Base-by-base conservation (phyloP, 2,797 vertebrate genomes). In the Strix occidentalis region DNA sequence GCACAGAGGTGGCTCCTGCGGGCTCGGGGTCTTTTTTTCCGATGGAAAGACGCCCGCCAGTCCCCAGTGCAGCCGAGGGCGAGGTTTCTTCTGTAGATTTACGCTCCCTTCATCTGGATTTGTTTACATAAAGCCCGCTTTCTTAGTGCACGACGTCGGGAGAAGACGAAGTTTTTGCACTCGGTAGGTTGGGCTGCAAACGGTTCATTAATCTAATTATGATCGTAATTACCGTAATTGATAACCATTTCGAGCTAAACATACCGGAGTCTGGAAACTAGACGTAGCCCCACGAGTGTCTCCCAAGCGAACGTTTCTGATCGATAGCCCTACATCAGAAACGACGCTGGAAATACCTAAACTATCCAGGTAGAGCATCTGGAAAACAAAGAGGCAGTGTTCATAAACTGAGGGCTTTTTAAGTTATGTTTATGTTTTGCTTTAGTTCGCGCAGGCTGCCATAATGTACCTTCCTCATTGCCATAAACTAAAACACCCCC, bases 201-300 rank as follows among this genome's bases (percentile, higher is more conserved):
- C 95, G 97, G 97, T 97, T 98, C 98, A 97, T 98, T 98, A 98
- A 98, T 98, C 97, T 98, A 98, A 98, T 98, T 98, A 98, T 95
- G 96, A 96, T 82, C 75, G 69, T 98, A 98, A 98, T 98, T 97
- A 97, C 96, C 93, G 94, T 98, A 98, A 98, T 98, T 98, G 98
- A 98, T 98, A 98, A 96, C 93, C 97, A 86, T 98, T 98, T 97
- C 95, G 90, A 98, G 97, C 96, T 96, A 90, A 97, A 97, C 97
- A 94, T 92, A 89, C 95, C 86, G 87, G 88, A 97, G 96, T 75
- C 90, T 96, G 74, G 92, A 92, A 97, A 96, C 93, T 91, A 87
- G 87, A 91, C 82, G 87, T 95, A 96, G 97, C 93, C 96, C 89
- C 89, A 78, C 75, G 77, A 93, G 89, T 78, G 90, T 80, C 85